Evolutionary conservation across 35 echinoderm and acorn worm genomes (phyloP), one percentile per base, ranked within the genome.

Genomic region (Apostichopus californicus): DNA sequence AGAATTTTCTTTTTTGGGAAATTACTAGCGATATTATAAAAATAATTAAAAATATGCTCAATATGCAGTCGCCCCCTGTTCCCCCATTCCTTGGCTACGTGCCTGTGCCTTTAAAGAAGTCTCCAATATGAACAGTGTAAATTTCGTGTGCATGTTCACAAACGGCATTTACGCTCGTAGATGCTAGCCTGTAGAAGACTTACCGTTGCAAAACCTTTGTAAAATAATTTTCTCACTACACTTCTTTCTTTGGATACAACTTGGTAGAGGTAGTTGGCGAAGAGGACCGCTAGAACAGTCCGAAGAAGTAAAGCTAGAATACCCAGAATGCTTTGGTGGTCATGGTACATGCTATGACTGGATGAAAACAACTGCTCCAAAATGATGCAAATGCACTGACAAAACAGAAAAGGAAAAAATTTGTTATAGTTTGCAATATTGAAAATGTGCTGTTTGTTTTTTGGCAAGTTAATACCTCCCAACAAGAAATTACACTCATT

Each of bases 121-220:
- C 34, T 46, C 34, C 34, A 46, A 46, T 46, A 46, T 46, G 34
- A 46, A 46, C 34, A 46, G 34, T 46, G 34, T 46, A 46, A 46
- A 46, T 46, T 46, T 46, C 34, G 34, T 46, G 34, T 46, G 34
- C 3, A 46, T 46, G 34, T 46, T 46, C 34, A 46, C 34, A 46
- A 46, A 46, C 34, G 34, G 3, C 34, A 46, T 46, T 46, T 46
- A 46, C 34, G 3, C 20, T 24, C 58, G 1, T 12, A 61, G 58
- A 61, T 61, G 58, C 58, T 61, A 5, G 58, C 12, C 5, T 61
- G 12, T 61, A 9, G 58, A 12, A 9, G 1, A 90, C 92, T 81
- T 64, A 98, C 96, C 94, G 93, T 95, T 65, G 94, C 94, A 95
- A 98, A 98, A 81, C 86, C 95, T 58, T 86, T 94, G 81, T 98